Conservation (phyloP, 1,140 invertebrate genomes). For the Protaetia brevitarsis region DNA sequence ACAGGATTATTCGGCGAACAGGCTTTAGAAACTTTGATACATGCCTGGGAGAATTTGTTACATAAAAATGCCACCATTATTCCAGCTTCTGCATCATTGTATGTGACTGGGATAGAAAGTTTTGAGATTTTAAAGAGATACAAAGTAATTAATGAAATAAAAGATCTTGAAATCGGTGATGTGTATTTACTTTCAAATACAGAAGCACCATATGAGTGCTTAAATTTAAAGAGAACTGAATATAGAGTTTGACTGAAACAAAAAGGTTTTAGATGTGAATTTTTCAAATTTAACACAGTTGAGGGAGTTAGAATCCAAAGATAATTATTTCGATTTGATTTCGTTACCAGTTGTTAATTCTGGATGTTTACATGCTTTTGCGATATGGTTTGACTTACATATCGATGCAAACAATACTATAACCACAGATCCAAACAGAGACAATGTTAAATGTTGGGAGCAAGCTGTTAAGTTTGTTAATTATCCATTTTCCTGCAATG, state of each 20-base stretch:
- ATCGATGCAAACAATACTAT: constrained; percentile 64
- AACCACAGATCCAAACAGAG: constrained; percentile 52
- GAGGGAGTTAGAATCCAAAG: constrained; percentile 47
- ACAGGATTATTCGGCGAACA: constrained; percentile 73
- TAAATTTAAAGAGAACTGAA: constrained; percentile 60
- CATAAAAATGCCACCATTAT: constrained; percentile 53
- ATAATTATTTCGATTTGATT: constrained; percentile 27
- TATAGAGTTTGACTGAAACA: constrained; percentile 59
- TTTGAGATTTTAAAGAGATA: constrained; percentile 49
- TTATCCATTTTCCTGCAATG: constrained; percentile 45
- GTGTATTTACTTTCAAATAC: constrained; percentile 48
- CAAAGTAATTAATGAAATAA: constrained; percentile 41
- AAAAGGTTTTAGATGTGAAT: constrained; percentile 58
- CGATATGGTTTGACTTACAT: constrained; percentile 71
- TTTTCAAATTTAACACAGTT: constrained; percentile 62
- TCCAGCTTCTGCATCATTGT: constrained; percentile 63
- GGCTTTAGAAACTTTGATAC: constrained; percentile 61
- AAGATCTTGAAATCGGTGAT: constrained; percentile 39
- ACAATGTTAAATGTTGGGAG: constrained; percentile 68
- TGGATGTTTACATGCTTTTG: constrained; percentile 62
- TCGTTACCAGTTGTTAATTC: constrained; percentile 30
- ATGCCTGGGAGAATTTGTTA: constrained; percentile 65
- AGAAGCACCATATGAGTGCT: constrained; percentile 66
- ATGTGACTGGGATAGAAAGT: constrained; percentile 52
- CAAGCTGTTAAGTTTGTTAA: constrained; percentile 64